A percentile compares a stretch with the other conserved stretches of the same genome.
Evolutionary conservation across 2,113 vertebrate genomes (phyloP).

Genomic region (Caranx melampygus): DNA sequence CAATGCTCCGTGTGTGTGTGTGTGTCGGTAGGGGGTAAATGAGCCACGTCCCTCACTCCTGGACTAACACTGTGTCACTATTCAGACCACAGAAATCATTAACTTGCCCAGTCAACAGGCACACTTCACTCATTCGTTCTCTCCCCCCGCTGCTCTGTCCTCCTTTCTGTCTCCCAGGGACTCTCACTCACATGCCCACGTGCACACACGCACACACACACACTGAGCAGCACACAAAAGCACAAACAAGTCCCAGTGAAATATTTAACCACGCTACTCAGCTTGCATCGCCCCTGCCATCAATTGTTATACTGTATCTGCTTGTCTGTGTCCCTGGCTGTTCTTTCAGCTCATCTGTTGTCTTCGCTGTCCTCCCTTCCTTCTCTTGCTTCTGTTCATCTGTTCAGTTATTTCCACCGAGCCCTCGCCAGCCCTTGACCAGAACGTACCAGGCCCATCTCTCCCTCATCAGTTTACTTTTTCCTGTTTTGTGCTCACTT

Average conservation of each 20-base stretch:
- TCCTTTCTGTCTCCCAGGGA: constrained; percentile 56
- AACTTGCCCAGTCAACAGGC: constrained; percentile 77
- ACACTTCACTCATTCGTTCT: constrained; percentile 65
- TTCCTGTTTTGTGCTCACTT: constrained; percentile 28
- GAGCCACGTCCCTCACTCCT: constrained; percentile 47
- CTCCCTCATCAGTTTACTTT: constrained; percentile 42
- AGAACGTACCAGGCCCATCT: constrained; percentile 21
- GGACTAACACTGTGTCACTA: constrained; percentile 63
- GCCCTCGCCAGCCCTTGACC: constrained; percentile 55
- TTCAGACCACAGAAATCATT: constrained; percentile 79
- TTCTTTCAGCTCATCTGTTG: constrained; percentile 77
- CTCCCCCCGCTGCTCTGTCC: constrained; percentile 40
- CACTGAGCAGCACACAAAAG: constrained; percentile 55
- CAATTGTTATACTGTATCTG: constrained; percentile 72
- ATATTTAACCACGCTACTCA: constrained; percentile 76
- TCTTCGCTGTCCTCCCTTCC: constrained; percentile 70
- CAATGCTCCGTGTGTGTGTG: constrained; percentile 47
- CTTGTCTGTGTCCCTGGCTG: constrained; percentile 63
- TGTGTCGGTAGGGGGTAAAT: constrained; percentile 68
- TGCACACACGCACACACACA: constrained; percentile 45
- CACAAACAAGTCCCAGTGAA: constrained; percentile 71
- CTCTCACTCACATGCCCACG: constrained; percentile 5
- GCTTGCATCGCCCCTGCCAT: constrained; percentile 58
- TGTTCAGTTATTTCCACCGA: constrained; percentile 71
- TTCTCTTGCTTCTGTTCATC: constrained; percentile 74